Conservation (phyloP, 2,113 vertebrate genomes). For the Tupaia tana region DNA sequence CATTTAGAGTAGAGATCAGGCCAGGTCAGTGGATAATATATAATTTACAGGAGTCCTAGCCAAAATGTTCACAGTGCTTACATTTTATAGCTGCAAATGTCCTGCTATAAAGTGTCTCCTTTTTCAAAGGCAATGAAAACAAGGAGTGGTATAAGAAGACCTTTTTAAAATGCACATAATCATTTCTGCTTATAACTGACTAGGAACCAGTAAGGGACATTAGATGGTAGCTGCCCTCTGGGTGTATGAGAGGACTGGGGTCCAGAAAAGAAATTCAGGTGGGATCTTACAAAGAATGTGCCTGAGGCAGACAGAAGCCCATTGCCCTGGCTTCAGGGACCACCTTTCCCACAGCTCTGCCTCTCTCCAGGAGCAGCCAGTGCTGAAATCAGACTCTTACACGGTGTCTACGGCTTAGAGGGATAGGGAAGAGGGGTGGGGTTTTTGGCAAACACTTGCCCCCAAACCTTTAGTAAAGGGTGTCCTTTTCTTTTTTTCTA, state of each 20-base stretch:
- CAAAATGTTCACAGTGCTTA: conserved; percentile 18
- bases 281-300: not conserved
- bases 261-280: not conserved
- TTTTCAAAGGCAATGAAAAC: conserved; percentile 38
- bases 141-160: not conserved
- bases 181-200: not conserved
- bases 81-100: not conserved
- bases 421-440: too few relatives aligned
- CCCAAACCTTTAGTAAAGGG: not conserved
- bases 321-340: not conserved
- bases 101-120: not conserved
- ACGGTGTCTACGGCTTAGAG: fast-evolving
- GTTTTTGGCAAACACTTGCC: not conserved
- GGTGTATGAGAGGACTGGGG: not conserved
- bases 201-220: not conserved
- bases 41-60: not conserved
- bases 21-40: not conserved
- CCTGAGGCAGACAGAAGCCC: not conserved
- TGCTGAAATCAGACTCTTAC: too few relatives aligned
- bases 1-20: not conserved
- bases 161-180: not conserved
- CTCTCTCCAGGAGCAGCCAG: not conserved
- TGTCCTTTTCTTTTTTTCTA: not conserved
- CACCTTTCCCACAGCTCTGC: not conserved
- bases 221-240: not conserved